phyloP scores from a whole-genome alignment of 2,113 vertebrate species.

The Thamnophis sirtalis region DNA sequence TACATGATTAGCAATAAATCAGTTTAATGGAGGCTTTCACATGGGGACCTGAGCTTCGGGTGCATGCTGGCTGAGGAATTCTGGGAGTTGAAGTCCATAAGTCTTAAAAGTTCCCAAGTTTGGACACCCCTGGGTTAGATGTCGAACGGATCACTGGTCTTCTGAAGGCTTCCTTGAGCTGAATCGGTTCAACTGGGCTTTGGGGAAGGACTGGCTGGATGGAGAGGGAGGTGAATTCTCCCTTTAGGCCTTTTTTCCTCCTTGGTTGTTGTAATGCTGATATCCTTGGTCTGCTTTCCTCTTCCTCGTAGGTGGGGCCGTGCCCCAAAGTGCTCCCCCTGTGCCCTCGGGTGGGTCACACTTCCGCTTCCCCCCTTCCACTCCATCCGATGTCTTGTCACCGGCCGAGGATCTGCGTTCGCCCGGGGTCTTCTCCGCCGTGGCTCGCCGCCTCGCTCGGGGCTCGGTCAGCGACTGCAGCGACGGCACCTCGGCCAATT shows the following conservation, averaged over 20 bases:
- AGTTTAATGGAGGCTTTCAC: neutral
- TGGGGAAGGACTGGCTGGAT: too few species aligned
- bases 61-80: too few species aligned
- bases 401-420: constrained; percentile 86
- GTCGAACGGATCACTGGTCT: neutral
- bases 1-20: neutral
- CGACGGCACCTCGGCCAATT: constrained; percentile 84
- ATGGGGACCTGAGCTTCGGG: neutral
- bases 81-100: too few species aligned
- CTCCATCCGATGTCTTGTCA: constrained; percentile 83
- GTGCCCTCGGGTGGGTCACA: constrained; percentile 80
- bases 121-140: neutral
- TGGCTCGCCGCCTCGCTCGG: constrained; percentile 79
- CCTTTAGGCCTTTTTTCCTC: neutral
- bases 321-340: constrained; percentile 88
- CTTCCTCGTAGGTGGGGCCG: constrained; percentile 71
- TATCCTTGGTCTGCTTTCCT: neutral
- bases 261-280: accelerated
- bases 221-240: neutral
- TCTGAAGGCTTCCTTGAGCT: neutral
- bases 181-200: neutral
- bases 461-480: constrained; percentile 90
- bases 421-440: constrained; percentile 78
- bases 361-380: constrained; percentile 88
- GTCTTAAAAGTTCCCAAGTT: too few species aligned